Conservation (phyloP, 92 coral and sea anemone species). For the Ricordea florida region DNA sequence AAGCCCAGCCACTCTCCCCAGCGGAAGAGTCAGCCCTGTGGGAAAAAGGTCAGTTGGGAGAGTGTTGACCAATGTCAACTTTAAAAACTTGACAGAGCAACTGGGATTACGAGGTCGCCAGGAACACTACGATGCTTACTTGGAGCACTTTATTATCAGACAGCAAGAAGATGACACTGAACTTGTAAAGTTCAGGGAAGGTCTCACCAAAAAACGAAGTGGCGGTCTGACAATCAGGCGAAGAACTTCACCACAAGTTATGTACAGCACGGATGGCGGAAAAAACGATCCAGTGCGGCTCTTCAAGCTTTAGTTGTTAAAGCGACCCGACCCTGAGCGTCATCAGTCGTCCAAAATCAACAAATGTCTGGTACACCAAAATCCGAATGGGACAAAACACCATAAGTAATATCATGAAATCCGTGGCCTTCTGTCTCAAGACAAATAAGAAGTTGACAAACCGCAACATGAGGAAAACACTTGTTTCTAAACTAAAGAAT, state of each 20-base stretch:
- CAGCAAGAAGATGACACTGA: constrained; percentile 41
- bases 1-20: constrained; percentile 46
- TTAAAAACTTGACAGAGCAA: constrained; percentile 45
- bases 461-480: constrained; percentile 56
- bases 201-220: constrained; percentile 42
- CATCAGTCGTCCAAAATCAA: constrained; percentile 34
- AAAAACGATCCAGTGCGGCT: constrained; percentile 45
- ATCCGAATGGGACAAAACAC: constrained; percentile 59
- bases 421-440: constrained; percentile 53
- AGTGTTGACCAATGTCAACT: constrained; percentile 40
- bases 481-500: constrained; percentile 56
- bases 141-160: constrained; percentile 31
- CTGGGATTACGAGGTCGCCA: constrained; percentile 46
- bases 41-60: constrained; percentile 47
- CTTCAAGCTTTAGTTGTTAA: constrained; percentile 61
- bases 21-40: constrained; percentile 42
- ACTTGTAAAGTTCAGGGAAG: constrained; percentile 30
- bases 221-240: constrained; percentile 14
- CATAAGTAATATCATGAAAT: constrained; percentile 44
- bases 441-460: constrained; percentile 46
- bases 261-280: constrained; percentile 55
- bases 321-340: constrained; percentile 63
- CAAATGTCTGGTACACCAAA: constrained; percentile 64
- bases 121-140: constrained; percentile 55
- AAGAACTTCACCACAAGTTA: constrained; percentile 27